These are phyloP conservation scores for Bucorvus abyssinicus DNA, from an alignment of 2,797 vertebrate species.

Conservation along the genomic window DNA sequence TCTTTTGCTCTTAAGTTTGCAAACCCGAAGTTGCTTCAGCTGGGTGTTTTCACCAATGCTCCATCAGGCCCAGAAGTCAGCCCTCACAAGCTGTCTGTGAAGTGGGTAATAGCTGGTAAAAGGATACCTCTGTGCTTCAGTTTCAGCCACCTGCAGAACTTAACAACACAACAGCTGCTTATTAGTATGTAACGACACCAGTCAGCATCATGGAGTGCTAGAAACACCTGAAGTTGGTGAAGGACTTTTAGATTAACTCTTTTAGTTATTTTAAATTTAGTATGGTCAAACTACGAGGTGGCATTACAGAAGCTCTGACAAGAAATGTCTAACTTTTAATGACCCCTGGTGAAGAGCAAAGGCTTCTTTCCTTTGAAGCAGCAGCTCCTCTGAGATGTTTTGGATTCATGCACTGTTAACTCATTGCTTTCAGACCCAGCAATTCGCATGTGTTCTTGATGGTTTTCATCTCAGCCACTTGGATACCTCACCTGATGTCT, in stretches of 20 bases:
- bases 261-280: neutral
- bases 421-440: neutral
- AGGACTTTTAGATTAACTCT: neutral
- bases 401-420: neutral
- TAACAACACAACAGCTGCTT: neutral
- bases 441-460: neutral
- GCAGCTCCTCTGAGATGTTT: neutral
- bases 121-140: neutral
- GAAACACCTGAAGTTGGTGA: neutral
- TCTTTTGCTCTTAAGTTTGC: neutral
- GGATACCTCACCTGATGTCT: neutral
- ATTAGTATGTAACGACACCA: neutral
- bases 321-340: neutral
- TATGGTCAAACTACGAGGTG: accelerated
- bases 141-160: neutral
- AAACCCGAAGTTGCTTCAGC: neutral
- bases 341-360: neutral
- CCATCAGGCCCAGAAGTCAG: neutral
- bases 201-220: neutral
- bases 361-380: neutral
- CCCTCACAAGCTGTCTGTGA: neutral
- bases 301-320: neutral
- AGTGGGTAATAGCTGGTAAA: neutral
- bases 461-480: neutral
- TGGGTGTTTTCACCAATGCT: neutral